Conservation (phyloP, 1,140 invertebrate species). For the Maconellicoccus hirsutus region DNA sequence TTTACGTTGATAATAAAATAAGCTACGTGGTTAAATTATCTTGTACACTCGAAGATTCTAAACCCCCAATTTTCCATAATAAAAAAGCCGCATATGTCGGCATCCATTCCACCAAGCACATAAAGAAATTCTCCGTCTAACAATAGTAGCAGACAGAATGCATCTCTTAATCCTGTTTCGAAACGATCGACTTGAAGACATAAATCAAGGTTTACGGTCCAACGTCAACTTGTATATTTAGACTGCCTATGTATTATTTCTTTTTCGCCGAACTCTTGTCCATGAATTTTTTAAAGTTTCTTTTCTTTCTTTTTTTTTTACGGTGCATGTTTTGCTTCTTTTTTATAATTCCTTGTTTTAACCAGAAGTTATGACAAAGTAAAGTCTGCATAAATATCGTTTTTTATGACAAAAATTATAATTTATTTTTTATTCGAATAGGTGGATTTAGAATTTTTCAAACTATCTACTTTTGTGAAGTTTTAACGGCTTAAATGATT, state of each 20-base stretch:
- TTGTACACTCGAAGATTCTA: no score
- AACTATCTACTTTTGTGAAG: no score
- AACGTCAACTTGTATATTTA: constrained; percentile 4
- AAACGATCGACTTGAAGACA: constrained; percentile 8
- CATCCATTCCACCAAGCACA: background rate
- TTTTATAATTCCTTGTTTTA: background rate
- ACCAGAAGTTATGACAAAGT: background rate
- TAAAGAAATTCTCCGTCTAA: background rate
- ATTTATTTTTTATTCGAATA: background rate
- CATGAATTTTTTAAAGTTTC: background rate
- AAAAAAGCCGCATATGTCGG: no score
- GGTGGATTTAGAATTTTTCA: background rate
- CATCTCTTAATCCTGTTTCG: constrained; percentile 3
- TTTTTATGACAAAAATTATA: background rate
- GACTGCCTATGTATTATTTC: background rate
- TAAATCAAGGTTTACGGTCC: constrained; percentile 8
- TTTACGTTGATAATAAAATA: no score
- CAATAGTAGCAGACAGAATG: constrained; percentile 5
- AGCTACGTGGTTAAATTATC: no score
- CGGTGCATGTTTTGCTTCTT: background rate
- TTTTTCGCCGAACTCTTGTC: background rate
- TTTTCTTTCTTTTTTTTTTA: background rate
- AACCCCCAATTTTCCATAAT: no score
- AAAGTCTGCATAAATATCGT: background rate
- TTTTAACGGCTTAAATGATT: no score